Evolutionary conservation across 2,888 invertebrate genomes (phyloP).

Genomic region (Polietes domitor): DNA sequence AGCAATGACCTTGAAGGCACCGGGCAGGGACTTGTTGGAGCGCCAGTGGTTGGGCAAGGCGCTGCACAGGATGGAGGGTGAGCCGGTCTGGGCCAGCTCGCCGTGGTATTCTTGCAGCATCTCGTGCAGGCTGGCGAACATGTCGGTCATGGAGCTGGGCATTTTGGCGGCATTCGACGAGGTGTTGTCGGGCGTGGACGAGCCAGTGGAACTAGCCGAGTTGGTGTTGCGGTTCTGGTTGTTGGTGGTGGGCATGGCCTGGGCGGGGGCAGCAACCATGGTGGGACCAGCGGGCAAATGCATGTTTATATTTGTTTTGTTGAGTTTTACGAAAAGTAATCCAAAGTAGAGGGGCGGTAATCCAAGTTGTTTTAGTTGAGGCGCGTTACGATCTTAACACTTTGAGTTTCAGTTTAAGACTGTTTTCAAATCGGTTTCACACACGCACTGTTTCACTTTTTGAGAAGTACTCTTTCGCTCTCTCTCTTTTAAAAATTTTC

Average conservation of each 20-base stretch:
- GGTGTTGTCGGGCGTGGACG: constrained; percentile 69
- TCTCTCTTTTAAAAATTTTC: not conserved
- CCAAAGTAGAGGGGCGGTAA: constrained; percentile 49
- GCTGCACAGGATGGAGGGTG: constrained; percentile 97
- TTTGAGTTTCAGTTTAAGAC: constrained; percentile 14
- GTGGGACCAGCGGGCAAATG: constrained; percentile 80
- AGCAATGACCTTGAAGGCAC: constrained; percentile 97
- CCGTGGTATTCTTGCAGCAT: constrained; percentile 94
- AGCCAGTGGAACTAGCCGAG: constrained; percentile 71
- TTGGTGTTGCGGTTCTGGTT: constrained; percentile 61
- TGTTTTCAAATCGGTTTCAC: constrained; percentile 49
- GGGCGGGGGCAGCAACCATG: constrained; percentile 75
- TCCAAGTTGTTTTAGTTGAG: constrained; percentile 10
- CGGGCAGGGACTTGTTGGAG: constrained; percentile 97
- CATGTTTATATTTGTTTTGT: constrained; percentile 71
- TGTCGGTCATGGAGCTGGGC: constrained; percentile 87
- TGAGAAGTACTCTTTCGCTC: no score
- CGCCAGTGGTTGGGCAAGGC: constrained; percentile 97
- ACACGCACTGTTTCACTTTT: constrained; percentile 42
- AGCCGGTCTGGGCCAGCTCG: constrained; percentile 96
- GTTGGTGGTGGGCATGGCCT: constrained; percentile 62
- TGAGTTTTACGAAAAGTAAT: constrained; percentile 42
- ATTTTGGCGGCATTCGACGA: constrained; percentile 76
- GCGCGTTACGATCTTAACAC: constrained; percentile 41
- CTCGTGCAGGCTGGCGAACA: constrained; percentile 88